Evolutionary conservation across 2,888 invertebrate species (phyloP), one percentile per base, ranked within the genome.

Genomic region (Platerodrilus igneus): DNA sequence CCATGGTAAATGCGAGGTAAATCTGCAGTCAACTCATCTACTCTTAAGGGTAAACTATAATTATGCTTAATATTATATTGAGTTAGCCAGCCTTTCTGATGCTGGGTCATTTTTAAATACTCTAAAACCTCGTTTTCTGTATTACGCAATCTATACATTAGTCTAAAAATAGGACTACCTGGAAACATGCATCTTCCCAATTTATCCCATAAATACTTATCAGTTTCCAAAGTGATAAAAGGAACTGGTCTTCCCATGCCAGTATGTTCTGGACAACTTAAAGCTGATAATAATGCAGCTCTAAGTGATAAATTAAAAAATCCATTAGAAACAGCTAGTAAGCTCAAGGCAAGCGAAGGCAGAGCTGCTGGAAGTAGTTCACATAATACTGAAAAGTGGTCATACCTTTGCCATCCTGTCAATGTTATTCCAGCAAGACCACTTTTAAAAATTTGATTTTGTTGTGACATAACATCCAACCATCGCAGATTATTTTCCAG

Each of bases 401-500:
- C 83, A 56, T 82, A 83, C 48, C 78, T 68, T 50, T 76, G 76
- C 77, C 77, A 77, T 3, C 79, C 79, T 4, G 78, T 78, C 9
- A 78, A 42, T 2, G 67, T 74, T 31, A 78, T 69, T 2, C 79
- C 79, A 15, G 68, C 60, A 41, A 78, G 70, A 14, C 72, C 73
- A 4, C 64, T 60, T 34, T 68, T 68, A 53, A 76, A 78, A 50
- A 72, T 68, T 1, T 69, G 66, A 1, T 70, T 68, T 59, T 80
- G 78, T 45, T 74, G 73, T 2, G 71, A 69, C 70, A 81, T 86
- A 2, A 79, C 76, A 31, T 79, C 77, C 45, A 82, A 58, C 84
- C 84, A 84, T 31, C 79, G 70, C 43, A 81, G 65, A 56, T 81
- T 81, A 58, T 84, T 84, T 57, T 83, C 82, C 32, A 83, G 65